phyloP scores from a whole-genome alignment of 2,113 vertebrate genomes.

The Panurus biarmicus region DNA sequence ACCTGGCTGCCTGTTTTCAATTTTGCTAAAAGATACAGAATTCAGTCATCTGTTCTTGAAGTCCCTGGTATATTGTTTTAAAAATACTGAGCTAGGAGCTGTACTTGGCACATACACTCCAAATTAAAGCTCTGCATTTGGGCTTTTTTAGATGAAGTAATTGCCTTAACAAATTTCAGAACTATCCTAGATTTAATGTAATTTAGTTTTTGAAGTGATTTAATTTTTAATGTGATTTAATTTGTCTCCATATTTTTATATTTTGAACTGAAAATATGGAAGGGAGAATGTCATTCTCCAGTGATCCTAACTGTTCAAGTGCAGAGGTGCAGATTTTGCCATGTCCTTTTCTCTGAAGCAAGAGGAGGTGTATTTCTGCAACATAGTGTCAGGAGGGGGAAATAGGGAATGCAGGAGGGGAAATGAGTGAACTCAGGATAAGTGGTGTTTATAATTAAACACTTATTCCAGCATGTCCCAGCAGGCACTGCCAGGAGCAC shows the following conservation, averaged over 20 bases:
- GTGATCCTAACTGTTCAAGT: neutral
- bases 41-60: neutral
- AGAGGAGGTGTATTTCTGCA: neutral
- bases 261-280: constrained; percentile 23
- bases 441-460: neutral
- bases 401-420: neutral
- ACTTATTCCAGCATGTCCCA: neutral
- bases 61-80: neutral
- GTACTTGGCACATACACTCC: constrained; percentile 8
- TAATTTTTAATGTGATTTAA: constrained; percentile 37
- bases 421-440: neutral
- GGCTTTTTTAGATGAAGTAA: constrained; percentile 22
- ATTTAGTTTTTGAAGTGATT: constrained; percentile 26
- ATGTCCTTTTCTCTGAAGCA: neutral
- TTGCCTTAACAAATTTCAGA: constrained; percentile 47
- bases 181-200: constrained; percentile 25
- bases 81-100: constrained; percentile 8
- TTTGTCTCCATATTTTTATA: constrained; percentile 32
- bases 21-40: neutral
- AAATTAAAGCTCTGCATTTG: neutral
- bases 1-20: constrained; percentile 21
- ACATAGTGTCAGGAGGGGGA: neutral
- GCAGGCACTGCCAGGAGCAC: neutral
- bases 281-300: neutral
- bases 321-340: neutral